Base-by-base conservation (phyloP, 2,888 invertebrate genomes). In the Microlaimidae sp. region DNA sequence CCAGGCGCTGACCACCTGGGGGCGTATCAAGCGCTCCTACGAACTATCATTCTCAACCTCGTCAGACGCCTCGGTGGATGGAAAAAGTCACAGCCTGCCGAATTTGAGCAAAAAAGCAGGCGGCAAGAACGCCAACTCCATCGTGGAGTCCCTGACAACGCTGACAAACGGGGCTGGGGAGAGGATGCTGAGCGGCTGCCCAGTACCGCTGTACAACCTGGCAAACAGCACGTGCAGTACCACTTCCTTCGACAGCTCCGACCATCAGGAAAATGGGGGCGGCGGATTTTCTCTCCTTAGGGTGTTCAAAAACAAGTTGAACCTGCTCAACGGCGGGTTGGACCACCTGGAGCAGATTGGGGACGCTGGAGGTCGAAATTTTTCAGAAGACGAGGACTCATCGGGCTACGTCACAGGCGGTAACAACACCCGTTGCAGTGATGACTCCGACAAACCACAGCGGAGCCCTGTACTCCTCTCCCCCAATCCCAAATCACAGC, bases 1-100 rank as follows among this genome's bases (percentile, higher is more conserved):
- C 13, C 13, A 10, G 10, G 10, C 13, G 10, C 48, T 67, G 51
- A 69, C 67, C n/a, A 68, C 68, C n/a, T 68, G 68, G 68, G 68
- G 68, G 17, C 56, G 66, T 4, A 66, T 67, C n/a, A 58, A 59
- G 28, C 59, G 59, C 26, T 56, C 58, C 4, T 60, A 62, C 38
- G 59, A 59, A 10, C 46, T 59, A 27, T 28, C n/a, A 27, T 24
- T 40, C n/a, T 42, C 23, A 27, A 54, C 58, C 10, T 56, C 53
- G 27, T 3, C 48, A 7, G n/a, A n/a, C n/a, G 13, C 48, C 28
- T 3, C 49, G 13, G 26, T 2, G 32, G 42, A 29, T 23, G 2
- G 60, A 45, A 58, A 64, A 55, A 61, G 60, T 26, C 53, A 45
- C 51, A 60, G 61, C 40, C 26, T 61, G 51, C 62, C 58, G 29